Evolutionary conservation across 2,888 invertebrate genomes (phyloP).

Genomic region (Acanthosoma haemorrhoidale): DNA sequence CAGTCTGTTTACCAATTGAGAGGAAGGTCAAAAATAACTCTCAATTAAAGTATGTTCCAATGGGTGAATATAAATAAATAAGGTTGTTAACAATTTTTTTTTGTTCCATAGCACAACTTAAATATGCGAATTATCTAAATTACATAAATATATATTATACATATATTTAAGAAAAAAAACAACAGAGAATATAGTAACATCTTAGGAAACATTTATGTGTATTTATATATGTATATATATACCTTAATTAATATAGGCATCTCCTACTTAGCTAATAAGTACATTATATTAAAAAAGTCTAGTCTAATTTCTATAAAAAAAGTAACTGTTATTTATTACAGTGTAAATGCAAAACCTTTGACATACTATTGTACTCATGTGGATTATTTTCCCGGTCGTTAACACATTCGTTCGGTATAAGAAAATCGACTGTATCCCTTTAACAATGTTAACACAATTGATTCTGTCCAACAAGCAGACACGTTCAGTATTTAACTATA

Average conservation of each 20-base stretch:
- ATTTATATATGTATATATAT: not conserved
- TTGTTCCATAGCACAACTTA: not conserved
- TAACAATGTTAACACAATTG: not conserved
- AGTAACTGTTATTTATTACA: not conserved
- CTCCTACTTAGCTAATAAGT: conserved; percentile 1
- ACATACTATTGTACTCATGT: not conserved
- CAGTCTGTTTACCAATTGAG: conserved; percentile 8
- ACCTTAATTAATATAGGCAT: conserved; percentile 18
- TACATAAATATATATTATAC: conserved; percentile 18
- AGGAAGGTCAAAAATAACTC: not conserved
- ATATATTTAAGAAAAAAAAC: conserved; percentile 8
- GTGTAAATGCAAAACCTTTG: conserved; percentile 19
- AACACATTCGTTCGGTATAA: not conserved
- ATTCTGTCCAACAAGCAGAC: conserved; percentile 6
- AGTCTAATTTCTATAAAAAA: conserved; percentile 20
- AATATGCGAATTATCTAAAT: conserved; percentile 3
- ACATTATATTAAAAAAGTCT: conserved; percentile 18
- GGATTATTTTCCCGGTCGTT: not conserved
- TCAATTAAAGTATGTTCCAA: not conserved
- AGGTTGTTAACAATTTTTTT: not conserved
- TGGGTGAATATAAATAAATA: conserved; percentile 1
- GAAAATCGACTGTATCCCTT: not conserved
- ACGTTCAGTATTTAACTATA: conserved; percentile 15
- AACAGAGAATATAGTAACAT: conserved; percentile 22
- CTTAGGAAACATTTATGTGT: not conserved